A percentile compares a stretch with the other conserved stretches of the same genome.
Evolutionary conservation across 2,113 vertebrate species (phyloP).

Genomic region (Orientallactaga bullata): DNA sequence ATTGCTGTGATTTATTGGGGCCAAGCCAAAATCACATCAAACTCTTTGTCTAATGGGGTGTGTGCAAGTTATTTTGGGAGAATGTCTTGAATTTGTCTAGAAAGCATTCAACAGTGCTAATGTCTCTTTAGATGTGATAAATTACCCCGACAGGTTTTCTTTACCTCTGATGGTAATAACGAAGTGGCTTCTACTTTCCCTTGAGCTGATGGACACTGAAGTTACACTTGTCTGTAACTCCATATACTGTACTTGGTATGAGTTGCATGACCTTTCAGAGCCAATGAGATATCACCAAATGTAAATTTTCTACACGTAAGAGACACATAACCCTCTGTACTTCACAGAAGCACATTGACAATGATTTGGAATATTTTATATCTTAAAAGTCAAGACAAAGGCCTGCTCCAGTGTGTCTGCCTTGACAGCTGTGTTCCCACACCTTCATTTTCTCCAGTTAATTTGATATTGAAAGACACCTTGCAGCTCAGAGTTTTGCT

Average conservation of each 20-base stretch:
- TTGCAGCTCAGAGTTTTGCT: neutral
- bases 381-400: too few species aligned
- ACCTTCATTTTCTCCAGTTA: neutral
- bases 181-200: neutral
- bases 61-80: neutral
- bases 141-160: neutral
- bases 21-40: neutral
- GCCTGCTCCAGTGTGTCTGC: neutral
- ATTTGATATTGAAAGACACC: neutral
- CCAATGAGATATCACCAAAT: neutral
- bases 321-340: neutral
- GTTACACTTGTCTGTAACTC: neutral
- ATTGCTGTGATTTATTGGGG: neutral
- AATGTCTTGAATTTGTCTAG: neutral
- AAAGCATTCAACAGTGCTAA: too few species aligned
- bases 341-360: neutral
- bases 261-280: neutral
- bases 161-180: neutral
- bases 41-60: neutral
- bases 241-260: neutral
- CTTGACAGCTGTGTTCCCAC: rapidly evolving
- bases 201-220: neutral
- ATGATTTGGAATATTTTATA: neutral
- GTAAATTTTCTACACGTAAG: neutral
- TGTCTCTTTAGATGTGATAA: neutral